Conservation (phyloP, 2,888 invertebrate species). For the Cantharis lateralis region DNA sequence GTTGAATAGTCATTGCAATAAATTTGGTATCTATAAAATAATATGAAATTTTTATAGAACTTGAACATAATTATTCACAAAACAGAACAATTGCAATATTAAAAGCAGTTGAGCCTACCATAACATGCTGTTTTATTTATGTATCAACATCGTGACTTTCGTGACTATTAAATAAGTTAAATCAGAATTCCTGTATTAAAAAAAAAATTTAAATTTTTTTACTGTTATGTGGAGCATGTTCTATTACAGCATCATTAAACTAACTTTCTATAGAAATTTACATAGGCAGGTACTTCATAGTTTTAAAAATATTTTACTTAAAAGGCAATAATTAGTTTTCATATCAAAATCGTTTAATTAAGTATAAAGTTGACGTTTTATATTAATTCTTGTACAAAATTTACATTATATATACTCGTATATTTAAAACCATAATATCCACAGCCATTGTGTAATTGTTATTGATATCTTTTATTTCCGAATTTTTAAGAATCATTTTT, state of each 20-base stretch:
- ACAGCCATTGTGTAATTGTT: no score
- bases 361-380: background rate
- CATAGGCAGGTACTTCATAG: background rate
- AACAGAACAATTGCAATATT: no score
- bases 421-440: no score
- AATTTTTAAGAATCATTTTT: no score
- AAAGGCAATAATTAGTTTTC: background rate
- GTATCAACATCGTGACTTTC: background rate
- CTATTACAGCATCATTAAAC: background rate
- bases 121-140: background rate
- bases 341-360: background rate
- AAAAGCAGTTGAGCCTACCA: background rate
- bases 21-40: no score
- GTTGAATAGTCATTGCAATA: no score
- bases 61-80: no score
- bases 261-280: background rate
- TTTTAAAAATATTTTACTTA: background rate
- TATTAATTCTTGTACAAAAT: no score
- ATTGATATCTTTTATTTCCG: no score
- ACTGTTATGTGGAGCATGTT: background rate
- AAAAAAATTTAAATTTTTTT: background rate
- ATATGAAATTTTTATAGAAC: no score
- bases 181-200: background rate
- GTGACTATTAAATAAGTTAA: background rate
- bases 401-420: no score